Conservation (phyloP, 2,888 invertebrate genomes). For the Apodemia zela region DNA sequence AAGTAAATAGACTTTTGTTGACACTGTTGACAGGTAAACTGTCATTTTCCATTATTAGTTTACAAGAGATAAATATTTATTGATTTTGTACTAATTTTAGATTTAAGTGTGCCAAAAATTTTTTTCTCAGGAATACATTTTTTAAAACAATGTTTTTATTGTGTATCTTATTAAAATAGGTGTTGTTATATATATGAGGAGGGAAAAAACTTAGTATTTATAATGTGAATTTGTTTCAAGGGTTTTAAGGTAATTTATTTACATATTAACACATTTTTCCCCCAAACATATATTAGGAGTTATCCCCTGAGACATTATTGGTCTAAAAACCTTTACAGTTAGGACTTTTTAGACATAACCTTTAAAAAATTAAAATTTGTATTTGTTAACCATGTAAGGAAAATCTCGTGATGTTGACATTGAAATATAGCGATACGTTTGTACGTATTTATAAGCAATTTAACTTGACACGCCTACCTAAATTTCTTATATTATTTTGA, state of each 20-base stretch:
- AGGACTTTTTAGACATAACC: too few relatives aligned
- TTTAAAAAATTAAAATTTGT: too few relatives aligned
- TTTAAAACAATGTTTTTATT: not conserved
- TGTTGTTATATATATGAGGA: not conserved
- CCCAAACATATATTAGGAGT: too few relatives aligned
- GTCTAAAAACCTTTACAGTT: too few relatives aligned
- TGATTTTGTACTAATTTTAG: conserved; percentile 16
- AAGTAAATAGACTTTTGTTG: conserved; percentile 14
- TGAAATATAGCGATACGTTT: too few relatives aligned
- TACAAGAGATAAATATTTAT: conserved; percentile 34
- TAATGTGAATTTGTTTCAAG: not conserved
- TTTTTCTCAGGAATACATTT: not conserved
- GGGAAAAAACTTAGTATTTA: not conserved
- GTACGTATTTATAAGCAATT: too few relatives aligned
- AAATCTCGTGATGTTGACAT: too few relatives aligned
- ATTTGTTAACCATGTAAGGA: too few relatives aligned
- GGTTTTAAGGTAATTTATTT: not conserved
- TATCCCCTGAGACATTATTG: too few relatives aligned
- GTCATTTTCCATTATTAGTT: conserved; percentile 13
- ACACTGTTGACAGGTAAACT: conserved; percentile 26
- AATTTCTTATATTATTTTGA: too few relatives aligned
- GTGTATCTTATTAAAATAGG: not conserved
- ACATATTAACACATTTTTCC: not conserved
- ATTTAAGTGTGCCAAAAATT: conserved; percentile 6
- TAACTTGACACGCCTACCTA: too few relatives aligned